Base-by-base conservation (phyloP, 1,140 invertebrate genomes). In the Drosophila ironensis region DNA sequence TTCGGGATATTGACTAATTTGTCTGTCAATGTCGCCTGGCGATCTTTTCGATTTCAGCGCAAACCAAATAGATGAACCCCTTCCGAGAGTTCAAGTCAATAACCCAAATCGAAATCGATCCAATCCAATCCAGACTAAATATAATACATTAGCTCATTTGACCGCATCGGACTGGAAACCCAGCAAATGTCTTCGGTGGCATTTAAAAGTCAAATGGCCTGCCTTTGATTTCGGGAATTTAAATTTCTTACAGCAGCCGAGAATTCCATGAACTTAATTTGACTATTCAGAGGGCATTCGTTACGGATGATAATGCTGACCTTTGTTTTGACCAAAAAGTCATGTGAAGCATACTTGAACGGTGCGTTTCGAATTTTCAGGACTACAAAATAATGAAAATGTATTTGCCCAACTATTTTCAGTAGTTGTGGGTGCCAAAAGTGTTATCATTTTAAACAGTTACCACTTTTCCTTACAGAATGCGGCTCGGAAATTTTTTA, bases 131-230 rank as follows among this genome's bases (percentile, higher is more conserved):
- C 40, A 50, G 35, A 41, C 38, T 38, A 59, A 73, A 66, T 68
- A 67, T 56, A 59, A 74, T 52, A 54, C 68, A 38, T 72, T 51
- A 45, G 33, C 47, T 63, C 44, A 61, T 72, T 57, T 73, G 50
- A 53, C 50, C 52, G 50, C 56, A 47, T 47, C 59, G 59, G 40
- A 38, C 41, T 46, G 40, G 20, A 46, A 56, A 47, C 41, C 11
- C 40, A 67, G 11, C 33, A 33, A 56, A 14, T 33, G 22, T 38
- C 40, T 22, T 28, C 30, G 44, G 56, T 22, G 20, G 35, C 30
- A 82, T 82, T 82, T 82, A 42, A 72, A 82, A 82, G 72, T 72
- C 78, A 77, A 82, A 82, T 82, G 38, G 11, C 35, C 19, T 33
- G 24, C n/a, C 20, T 47, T 28, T 56, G 24, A 56, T 57, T 42